These are phyloP conservation scores for Chloroceryle aenea DNA, from an alignment of 2,113 vertebrate species.

Conservation along the genomic window DNA sequence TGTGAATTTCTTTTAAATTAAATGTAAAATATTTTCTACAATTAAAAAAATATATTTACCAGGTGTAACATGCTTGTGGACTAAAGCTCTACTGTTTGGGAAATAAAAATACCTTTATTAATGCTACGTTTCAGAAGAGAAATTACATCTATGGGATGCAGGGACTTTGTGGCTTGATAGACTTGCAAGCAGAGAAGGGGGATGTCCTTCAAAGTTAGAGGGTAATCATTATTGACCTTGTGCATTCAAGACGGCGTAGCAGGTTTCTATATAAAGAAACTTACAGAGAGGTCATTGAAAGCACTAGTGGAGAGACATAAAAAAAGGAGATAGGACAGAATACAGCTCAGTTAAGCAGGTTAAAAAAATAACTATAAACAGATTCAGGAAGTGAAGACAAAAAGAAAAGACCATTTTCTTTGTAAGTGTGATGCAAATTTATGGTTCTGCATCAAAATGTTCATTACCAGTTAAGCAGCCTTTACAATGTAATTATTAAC, in stretches of 20 bases:
- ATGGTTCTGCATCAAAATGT: not conserved
- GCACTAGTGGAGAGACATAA: constrained; percentile 51
- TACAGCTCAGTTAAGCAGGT: not conserved
- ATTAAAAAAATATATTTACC: not conserved
- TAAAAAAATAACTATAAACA: constrained; percentile 50
- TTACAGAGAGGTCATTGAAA: constrained; percentile 60
- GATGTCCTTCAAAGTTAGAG: constrained; percentile 73
- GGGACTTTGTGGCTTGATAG: constrained; percentile 15
- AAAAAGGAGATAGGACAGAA: constrained; percentile 31
- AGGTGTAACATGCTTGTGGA: not conserved
- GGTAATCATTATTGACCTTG: constrained; percentile 75
- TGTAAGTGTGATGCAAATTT: constrained; percentile 18
- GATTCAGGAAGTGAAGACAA: not conserved
- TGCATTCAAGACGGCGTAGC: constrained; percentile 71
- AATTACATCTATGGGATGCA: constrained; percentile 27
- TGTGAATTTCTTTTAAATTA: not conserved
- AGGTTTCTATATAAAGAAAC: constrained; percentile 72
- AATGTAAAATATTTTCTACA: not conserved
- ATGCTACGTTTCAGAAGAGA: not conserved
- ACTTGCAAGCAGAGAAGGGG: constrained; percentile 39
- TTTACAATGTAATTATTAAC: constrained; percentile 47
- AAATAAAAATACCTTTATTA: constrained; percentile 6
- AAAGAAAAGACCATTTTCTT: constrained; percentile 31
- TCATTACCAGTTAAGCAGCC: constrained; percentile 7
- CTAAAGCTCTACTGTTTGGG: not conserved